Evolutionary conservation across 2,797 vertebrate species (phyloP), one percentile per base, ranked within the genome.

Genomic region (Danio choprae): DNA sequence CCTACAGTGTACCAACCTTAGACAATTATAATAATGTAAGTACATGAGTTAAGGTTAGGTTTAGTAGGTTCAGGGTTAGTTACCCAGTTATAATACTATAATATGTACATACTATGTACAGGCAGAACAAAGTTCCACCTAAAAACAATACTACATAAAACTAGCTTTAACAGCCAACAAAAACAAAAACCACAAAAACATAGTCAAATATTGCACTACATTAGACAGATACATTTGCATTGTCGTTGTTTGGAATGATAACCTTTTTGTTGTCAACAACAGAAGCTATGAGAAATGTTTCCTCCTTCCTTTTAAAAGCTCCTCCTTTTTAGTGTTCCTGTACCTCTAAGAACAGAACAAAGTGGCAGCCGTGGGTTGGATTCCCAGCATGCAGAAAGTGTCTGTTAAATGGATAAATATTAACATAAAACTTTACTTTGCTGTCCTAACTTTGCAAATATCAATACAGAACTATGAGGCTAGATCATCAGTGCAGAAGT

Each of bases 371-470:
- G 13, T 43, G 41, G 41, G 6, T 59, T 59, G 71, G 8, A 73
- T 73, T 59, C 70, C 53, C 53, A 46, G 20, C 58, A 73, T 60
- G 20, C 40, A 29, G 6, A 59, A 58, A n/a, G n/a, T 51, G 48
- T 13, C 48, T 12, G 44, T 51, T 51, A 51, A 13, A 51, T 51
- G 12, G 48, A 51, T 11, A 51, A 51, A 51, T 11, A 51, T 11
- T 51, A 51, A 51, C 48, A 51, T 51, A 51, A 51, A 51, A 10
- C 4, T 51, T 13, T 11, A 11, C 15, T 11, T 11, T 51, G 8
- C 48, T 51, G 4, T 51, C 48, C 11, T 11, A 51, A 51, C 12
- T 11, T 51, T 50, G 48, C 8, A 50, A 12, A 13, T 12, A 50
- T 50, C 11, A 5, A 10, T 6, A 13, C 10, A 7, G 2, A 58